phyloP scores from a whole-genome alignment of 2,888 invertebrate species.

The Adelognathus sp. region DNA sequence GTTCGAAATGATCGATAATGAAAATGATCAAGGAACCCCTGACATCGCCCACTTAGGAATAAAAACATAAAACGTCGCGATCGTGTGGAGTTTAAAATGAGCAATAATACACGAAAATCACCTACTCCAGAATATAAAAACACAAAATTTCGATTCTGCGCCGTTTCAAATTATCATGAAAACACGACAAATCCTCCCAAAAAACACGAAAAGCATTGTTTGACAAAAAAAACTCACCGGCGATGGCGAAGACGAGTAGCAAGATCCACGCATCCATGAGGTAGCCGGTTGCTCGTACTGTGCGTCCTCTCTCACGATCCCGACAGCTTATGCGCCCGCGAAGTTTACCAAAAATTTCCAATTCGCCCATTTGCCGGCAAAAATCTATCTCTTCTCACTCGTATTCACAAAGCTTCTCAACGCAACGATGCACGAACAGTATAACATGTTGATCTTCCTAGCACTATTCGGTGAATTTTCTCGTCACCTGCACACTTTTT shows the following conservation, averaged over 20 bases:
- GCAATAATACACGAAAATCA: no score
- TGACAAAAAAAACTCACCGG: constrained; percentile 50
- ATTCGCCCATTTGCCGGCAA: constrained; percentile 42
- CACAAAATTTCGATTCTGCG: constrained; percentile 11
- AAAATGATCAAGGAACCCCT: no score
- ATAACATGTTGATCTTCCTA: neutral
- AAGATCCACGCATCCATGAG: constrained; percentile 62
- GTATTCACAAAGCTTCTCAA: constrained; percentile 8
- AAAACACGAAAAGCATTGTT: neutral
- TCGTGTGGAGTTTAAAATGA: no score
- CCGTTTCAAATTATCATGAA: neutral
- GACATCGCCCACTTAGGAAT: no score
- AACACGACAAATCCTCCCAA: no score
- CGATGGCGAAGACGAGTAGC: constrained; percentile 51
- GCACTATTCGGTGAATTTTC: neutral
- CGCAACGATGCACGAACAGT: neutral
- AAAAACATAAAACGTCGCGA: no score
- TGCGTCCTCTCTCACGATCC: constrained; percentile 20
- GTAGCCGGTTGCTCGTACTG: constrained; percentile 45
- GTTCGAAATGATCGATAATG: no score
- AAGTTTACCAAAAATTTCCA: constrained; percentile 18
- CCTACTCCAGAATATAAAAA: no score
- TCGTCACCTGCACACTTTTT: neutral
- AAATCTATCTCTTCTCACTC: neutral
- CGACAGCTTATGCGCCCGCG: constrained; percentile 4